Evolutionary conservation across 1,140 invertebrate species (phyloP).

Genomic region (Caenorhabditis elegans): WBcel235 BX284602.5:4910001-4910500

Average conservation of each 20-base stretch:
- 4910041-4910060: conserved; percentile 84
- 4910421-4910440: neutral
- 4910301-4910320: conserved; percentile 83
- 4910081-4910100: conserved; percentile 93
- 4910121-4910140: conserved; percentile 79
- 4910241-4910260: conserved; percentile 98
- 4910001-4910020: conserved; percentile 85
- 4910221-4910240: conserved; percentile 92
- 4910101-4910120: conserved; percentile 95
- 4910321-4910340: conserved; percentile 99
- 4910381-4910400: conserved; percentile 95
- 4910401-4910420: conserved; percentile 63
- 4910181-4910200: conserved; percentile 99
- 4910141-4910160: conserved; percentile 85
- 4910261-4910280: conserved; percentile 98
- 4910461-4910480: no score
- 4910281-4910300: conserved; percentile 84
- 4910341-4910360: conserved; percentile 99
- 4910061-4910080: conserved; percentile 75
- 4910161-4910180: conserved; percentile 72
- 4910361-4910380: conserved; percentile 99
- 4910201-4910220: conserved; percentile 98
- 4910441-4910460: neutral
- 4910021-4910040: conserved; percentile 90
- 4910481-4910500: no score